phyloP scores from a whole-genome alignment of 2,113 vertebrate species.

The Ancistrus triradiatus region DNA sequence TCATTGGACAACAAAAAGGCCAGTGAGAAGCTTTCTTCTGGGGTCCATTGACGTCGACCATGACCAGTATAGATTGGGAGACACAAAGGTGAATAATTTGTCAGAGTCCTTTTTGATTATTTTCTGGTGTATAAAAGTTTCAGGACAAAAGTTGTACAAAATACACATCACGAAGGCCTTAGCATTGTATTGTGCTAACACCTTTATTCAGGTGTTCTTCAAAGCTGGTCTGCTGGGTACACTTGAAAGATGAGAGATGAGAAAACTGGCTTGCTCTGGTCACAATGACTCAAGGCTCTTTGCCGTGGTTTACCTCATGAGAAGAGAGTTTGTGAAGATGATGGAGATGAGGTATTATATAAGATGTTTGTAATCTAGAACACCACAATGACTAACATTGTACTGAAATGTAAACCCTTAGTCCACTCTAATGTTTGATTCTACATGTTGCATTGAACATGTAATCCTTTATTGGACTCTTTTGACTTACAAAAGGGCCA shows the following conservation, averaged over 20 bases:
- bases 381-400: no score
- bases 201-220: conserved; percentile 75
- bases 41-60: conserved; percentile 50
- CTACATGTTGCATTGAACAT: no score
- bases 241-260: conserved; percentile 84
- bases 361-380: no score
- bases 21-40: conserved; percentile 49
- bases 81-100: conserved; percentile 49
- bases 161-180: not conserved
- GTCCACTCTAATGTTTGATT: no score
- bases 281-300: conserved; percentile 78
- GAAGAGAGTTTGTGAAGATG: conserved; percentile 70
- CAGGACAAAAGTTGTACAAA: not conserved
- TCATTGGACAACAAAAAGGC: conserved; percentile 51
- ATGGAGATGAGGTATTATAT: conserved; percentile 76
- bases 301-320: conserved; percentile 73
- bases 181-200: not conserved
- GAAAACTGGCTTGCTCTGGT: conserved; percentile 75
- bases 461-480: no score
- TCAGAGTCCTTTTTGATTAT: not conserved
- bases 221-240: conserved; percentile 81
- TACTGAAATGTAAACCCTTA: no score
- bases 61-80: conserved; percentile 53
- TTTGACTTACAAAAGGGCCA: no score
- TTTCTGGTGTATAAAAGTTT: no score